These are phyloP conservation scores for Tineola bisselliella DNA, from an alignment of 2,888 invertebrate genomes.

Conservation along the genomic window DNA sequence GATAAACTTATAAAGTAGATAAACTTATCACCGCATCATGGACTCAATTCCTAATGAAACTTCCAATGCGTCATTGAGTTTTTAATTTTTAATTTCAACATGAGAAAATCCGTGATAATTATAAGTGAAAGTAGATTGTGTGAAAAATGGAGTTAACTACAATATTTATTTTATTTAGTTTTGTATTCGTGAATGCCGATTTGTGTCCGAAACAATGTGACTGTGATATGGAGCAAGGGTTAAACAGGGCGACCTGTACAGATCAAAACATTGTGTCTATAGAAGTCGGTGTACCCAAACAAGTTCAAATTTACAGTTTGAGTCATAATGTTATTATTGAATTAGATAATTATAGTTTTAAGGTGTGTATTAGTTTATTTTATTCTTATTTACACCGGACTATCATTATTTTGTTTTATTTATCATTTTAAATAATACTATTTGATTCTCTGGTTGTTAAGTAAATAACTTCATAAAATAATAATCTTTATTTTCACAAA, in stretches of 20 bases:
- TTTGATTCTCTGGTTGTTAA: too few species aligned
- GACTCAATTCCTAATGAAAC: background rate
- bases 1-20: background rate
- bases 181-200: slow-evolving; percentile 26
- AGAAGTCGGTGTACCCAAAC: slow-evolving; percentile 66
- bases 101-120: background rate
- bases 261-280: slow-evolving; percentile 68
- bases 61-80: slow-evolving; percentile 1
- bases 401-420: background rate
- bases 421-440: too few species aligned
- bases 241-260: slow-evolving; percentile 62
- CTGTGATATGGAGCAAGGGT: slow-evolving; percentile 58
- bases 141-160: slow-evolving; percentile 5
- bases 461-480: too few species aligned
- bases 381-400: background rate
- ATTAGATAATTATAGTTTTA: slow-evolving; percentile 69
- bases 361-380: slow-evolving; percentile 45
- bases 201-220: slow-evolving; percentile 65
- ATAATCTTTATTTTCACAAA: too few species aligned
- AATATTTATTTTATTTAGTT: background rate
- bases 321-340: slow-evolving; percentile 71
- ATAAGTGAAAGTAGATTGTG: background rate
- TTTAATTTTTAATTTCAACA: background rate
- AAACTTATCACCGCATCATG: slow-evolving; percentile 1
- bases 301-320: slow-evolving; percentile 70